Evolutionary conservation across 2,888 invertebrate genomes (phyloP), one percentile per base, ranked within the genome.

Genomic region (Colletes collaris): DNA sequence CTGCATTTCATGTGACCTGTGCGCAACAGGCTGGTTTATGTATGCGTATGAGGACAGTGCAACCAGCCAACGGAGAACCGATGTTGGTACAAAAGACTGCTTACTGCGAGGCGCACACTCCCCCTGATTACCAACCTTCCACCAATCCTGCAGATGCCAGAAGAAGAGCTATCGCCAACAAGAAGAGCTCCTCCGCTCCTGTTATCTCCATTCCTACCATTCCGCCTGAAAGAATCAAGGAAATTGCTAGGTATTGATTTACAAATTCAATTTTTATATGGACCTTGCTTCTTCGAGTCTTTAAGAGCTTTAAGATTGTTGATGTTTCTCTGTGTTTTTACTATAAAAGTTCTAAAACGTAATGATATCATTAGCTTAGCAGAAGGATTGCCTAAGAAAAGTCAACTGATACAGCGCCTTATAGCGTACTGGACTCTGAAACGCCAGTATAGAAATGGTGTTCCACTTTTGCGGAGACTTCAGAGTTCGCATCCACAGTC

Each of bases 1-100:
- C 98, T 8, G 99, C 99, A 0, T 99, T 99, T 94, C 99, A 99
- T 93, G 99, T 99, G 3, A 99, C 99, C 0, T 99, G 99, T 93
- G 99, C 99, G 0, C 99, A 99, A 92, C 98, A 97, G 91, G 98
- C 99, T 37, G 98, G 96, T 0, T 94, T 99, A 0, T 97, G 97
- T 91, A 99, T 99, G 99, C 97, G 98, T 90, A 99, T 99, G 96
- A 97, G 99, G 90, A 98, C 98, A 0, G 97, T 98, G 0, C 95
- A 96, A 88, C 92, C 93, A 46, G 91, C 94, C 67, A 95, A 96
- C 89, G 95, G 96, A 65, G 94, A 96, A 86, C 96, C 97, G 0
- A 96, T 97, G 84, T 95, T 97, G 72, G 98, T 99, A 0, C 97
- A 98, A 89, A 99, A 99, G 93, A 98, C 98, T 89, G 99, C 99